Conservation (phyloP, 2,113 vertebrate genomes). For the Hyperopisus bebe region DNA sequence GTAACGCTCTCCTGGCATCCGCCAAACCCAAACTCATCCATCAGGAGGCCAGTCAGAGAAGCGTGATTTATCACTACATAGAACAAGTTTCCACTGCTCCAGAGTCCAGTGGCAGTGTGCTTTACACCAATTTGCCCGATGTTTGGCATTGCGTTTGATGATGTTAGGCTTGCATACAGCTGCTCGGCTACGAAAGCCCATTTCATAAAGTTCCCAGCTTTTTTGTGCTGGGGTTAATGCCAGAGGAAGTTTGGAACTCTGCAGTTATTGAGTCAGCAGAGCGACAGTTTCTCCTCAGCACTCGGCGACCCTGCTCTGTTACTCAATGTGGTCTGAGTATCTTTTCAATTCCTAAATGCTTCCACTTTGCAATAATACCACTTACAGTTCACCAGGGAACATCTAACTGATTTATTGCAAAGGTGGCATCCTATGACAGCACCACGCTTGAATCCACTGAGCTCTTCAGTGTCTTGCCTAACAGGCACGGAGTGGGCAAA, state of each 20-base stretch:
- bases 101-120: neutral
- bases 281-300: neutral
- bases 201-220: neutral
- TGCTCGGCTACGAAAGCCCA: neutral
- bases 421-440: neutral
- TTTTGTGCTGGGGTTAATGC: neutral
- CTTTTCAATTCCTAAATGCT: neutral
- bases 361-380: neutral
- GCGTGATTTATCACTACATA: neutral
- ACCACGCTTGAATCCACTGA: neutral
- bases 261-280: neutral
- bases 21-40: neutral
- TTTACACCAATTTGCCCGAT: neutral
- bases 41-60: neutral
- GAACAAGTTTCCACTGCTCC: neutral
- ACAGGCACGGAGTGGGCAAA: too few relatives aligned
- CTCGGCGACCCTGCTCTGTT: neutral
- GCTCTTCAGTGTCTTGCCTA: neutral
- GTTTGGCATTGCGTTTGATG: neutral
- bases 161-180: neutral
- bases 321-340: neutral
- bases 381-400: neutral
- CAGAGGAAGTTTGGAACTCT: neutral
- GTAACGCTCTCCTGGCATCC: neutral
- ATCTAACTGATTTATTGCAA: neutral